Conservation (phyloP, 1,140 invertebrate species). For the Polypedilum pembai region DNA sequence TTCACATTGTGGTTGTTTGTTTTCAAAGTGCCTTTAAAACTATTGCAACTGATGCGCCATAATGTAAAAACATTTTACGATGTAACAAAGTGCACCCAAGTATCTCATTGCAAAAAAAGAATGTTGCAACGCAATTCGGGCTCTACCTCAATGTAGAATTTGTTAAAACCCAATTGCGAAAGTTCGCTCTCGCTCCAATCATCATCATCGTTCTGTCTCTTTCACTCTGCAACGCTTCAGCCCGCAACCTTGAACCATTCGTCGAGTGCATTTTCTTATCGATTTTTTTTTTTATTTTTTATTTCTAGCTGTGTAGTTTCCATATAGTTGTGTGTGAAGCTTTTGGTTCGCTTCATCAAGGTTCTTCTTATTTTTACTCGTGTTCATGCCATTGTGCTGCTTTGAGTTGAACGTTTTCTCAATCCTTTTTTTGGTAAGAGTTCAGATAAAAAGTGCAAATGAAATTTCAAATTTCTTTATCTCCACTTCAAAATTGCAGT, state of each 20-base stretch:
- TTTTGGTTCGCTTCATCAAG: conserved; percentile 1
- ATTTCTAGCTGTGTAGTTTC: conserved; percentile 1
- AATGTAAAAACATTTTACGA: neutral
- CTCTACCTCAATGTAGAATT: conserved; percentile 27
- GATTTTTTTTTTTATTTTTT: conserved; percentile 19
- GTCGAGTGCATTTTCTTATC: conserved; percentile 25
- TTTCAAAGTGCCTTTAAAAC: neutral
- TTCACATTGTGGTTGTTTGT: neutral
- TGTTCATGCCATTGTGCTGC: neutral
- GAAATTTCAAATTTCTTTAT: too few species aligned
- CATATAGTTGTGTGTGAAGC: neutral
- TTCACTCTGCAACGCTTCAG: neutral
- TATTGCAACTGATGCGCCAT: neutral
- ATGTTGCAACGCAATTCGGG: conserved; percentile 7
- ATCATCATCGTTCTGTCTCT: neutral
- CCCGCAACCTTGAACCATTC: conserved; percentile 21
- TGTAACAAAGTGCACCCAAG: neutral
- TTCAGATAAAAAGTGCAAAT: too few species aligned
- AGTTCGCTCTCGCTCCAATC: too few species aligned
- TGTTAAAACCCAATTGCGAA: conserved; percentile 9
- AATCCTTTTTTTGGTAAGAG: too few species aligned
- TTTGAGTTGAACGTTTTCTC: too few species aligned
- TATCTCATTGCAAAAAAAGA: neutral
- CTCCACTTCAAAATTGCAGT: too few species aligned
- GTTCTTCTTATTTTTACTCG: neutral